Evolutionary conservation across 1,140 invertebrate genomes (phyloP).

Genomic region (Sweltsa coloradensis): DNA sequence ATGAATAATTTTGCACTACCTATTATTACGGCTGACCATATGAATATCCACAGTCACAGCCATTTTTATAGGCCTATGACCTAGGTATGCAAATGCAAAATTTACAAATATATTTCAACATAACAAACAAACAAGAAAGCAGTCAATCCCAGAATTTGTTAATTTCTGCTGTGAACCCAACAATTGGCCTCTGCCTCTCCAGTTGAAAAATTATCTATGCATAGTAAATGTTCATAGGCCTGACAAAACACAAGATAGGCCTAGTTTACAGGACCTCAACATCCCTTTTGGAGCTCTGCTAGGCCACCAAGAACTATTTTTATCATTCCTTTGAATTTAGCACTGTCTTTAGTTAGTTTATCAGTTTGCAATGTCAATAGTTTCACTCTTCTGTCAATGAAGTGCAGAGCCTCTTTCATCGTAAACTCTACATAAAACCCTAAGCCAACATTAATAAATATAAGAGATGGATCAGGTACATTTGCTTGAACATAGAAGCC

Average conservation of each 20-base stretch:
- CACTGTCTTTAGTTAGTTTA: conserved; percentile 47
- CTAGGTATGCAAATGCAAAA: no score
- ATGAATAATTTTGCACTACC: no score
- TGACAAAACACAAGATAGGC: no score
- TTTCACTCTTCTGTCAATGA: conserved; percentile 55
- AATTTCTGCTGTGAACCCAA: background rate
- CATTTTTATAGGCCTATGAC: no score
- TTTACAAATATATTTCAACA: no score
- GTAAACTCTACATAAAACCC: conserved; percentile 63
- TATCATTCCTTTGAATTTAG: conserved; percentile 63
- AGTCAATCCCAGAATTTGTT: background rate
- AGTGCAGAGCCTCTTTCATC: conserved; percentile 51
- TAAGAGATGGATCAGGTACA: conserved; percentile 49
- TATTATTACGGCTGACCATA: no score
- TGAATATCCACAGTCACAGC: no score
- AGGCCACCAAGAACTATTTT: conserved; percentile 60
- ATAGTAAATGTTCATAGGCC: background rate
- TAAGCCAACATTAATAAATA: conserved; percentile 62
- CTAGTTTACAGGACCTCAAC: no score
- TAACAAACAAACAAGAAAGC: background rate
- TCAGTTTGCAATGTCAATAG: conserved; percentile 46
- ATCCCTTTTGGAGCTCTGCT: conserved; percentile 42
- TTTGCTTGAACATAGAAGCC: conserved; percentile 61
- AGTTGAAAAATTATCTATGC: background rate
- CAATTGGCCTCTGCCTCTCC: background rate